Evolutionary conservation across 2,797 vertebrate species (phyloP).

Genomic region (Eulemur rubriventer): DNA sequence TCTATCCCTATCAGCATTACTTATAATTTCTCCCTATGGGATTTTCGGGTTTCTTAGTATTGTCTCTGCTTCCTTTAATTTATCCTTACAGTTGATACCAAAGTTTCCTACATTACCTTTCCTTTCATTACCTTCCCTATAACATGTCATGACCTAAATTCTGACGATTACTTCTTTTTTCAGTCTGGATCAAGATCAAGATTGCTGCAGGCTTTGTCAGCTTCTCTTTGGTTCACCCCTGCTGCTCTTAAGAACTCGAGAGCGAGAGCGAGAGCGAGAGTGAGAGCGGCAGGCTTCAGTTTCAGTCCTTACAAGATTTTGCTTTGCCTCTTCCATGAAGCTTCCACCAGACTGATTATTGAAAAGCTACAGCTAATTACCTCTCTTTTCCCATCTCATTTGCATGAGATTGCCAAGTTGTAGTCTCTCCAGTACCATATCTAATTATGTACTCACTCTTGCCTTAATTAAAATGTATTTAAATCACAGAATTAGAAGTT

Average conservation of each 20-base stretch:
- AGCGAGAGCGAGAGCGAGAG: neutral
- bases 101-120: neutral
- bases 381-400: neutral
- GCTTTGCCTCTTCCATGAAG: neutral
- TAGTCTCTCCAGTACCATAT: neutral
- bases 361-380: neutral
- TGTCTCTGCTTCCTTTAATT: neutral
- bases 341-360: neutral
- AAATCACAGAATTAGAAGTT: neutral
- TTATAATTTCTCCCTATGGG: neutral
- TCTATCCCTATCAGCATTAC: neutral
- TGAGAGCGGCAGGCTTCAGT: neutral
- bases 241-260: neutral
- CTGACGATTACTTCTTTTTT: neutral
- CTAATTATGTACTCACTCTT: neutral
- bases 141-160: neutral
- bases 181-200: neutral
- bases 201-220: neutral
- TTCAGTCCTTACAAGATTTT: neutral
- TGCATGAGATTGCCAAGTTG: neutral
- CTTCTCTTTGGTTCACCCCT: neutral
- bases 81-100: neutral
- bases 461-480: slow-evolving; percentile 37
- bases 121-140: neutral
- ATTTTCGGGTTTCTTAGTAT: neutral